Conservation (phyloP, 1,140 invertebrate genomes). For the Drosophila ironensis region DNA sequence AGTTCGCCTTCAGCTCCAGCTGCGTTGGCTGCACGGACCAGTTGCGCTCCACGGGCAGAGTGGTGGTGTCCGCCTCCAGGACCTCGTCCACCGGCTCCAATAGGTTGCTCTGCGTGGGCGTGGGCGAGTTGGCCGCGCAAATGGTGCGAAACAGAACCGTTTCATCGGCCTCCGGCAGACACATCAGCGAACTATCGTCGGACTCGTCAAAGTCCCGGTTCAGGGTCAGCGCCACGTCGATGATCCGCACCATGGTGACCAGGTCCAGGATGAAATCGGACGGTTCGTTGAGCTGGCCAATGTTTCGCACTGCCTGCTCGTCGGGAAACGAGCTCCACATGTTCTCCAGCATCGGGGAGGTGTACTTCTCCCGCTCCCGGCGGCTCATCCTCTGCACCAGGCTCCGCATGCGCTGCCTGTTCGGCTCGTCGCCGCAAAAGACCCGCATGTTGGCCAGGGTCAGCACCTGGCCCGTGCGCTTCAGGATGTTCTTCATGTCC, state of each 20-base stretch:
- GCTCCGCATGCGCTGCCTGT: conserved; percentile 71
- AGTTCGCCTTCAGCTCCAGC: conserved; percentile 24
- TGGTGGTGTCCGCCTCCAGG: conserved; percentile 49
- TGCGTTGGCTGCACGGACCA: conserved; percentile 60
- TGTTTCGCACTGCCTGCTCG: conserved; percentile 52
- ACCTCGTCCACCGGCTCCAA: conserved; percentile 68
- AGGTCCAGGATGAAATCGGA: conserved; percentile 69
- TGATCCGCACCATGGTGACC: conserved; percentile 60
- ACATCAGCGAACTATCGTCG: conserved; percentile 55
- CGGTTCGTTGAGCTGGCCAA: conserved; percentile 58
- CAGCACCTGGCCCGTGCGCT: conserved; percentile 61
- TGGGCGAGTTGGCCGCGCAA: conserved; percentile 65
- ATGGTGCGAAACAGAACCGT: conserved; percentile 74
- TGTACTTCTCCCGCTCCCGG: conserved; percentile 55
- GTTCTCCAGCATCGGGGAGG: conserved; percentile 60
- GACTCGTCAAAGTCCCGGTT: conserved; percentile 77
- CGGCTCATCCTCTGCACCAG: conserved; percentile 59
- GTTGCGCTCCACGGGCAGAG: conserved; percentile 28
- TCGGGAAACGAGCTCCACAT: conserved; percentile 58
- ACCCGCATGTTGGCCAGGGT: conserved; percentile 76
- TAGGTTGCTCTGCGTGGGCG: conserved; percentile 52
- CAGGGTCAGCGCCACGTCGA: conserved; percentile 74
- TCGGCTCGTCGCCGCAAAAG: conserved; percentile 77
- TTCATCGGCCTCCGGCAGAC: conserved; percentile 71
- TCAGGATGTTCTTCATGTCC: conserved; percentile 76